phyloP scores from a whole-genome alignment of 2,113 vertebrate genomes.

The Festucalex cinctus region DNA sequence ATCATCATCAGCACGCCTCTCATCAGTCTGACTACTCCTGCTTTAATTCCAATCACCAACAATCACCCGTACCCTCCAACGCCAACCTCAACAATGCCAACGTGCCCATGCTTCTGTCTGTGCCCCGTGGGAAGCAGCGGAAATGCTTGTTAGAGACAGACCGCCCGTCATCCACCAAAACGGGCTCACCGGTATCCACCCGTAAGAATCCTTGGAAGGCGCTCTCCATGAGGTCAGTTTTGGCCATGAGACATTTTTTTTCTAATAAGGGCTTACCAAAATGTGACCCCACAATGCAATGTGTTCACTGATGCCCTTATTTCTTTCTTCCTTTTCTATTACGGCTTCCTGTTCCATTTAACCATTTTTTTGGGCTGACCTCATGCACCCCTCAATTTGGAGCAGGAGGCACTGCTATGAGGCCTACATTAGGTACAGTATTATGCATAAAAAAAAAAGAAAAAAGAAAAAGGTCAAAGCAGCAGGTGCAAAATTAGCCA shows the following conservation, averaged over 20 bases:
- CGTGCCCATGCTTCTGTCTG: conserved; percentile 81
- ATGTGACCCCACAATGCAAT: neutral
- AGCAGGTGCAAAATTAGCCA: neutral
- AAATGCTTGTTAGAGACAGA: conserved; percentile 48
- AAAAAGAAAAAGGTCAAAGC: neutral
- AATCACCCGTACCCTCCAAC: conserved; percentile 86
- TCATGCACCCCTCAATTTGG: conserved; percentile 52
- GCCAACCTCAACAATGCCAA: conserved; percentile 98
- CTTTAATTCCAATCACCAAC: conserved; percentile 77
- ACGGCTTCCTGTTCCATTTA: conserved; percentile 5
- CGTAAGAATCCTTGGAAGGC: conserved; percentile 70
- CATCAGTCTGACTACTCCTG: conserved; percentile 72
- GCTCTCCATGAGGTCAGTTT: conserved; percentile 80
- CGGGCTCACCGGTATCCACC: conserved; percentile 49
- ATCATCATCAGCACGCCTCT: conserved; percentile 73
- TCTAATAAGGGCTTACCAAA: neutral
- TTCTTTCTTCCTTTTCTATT: conserved; percentile 2
- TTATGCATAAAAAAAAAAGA: neutral
- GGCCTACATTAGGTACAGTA: conserved; percentile 86
- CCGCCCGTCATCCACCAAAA: conserved; percentile 73
- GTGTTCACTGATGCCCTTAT: conserved; percentile 13
- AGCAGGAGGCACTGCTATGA: conserved; percentile 90
- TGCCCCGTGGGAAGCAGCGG: conserved; percentile 75
- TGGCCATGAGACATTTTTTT: neutral
- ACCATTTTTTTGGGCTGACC: conserved; percentile 10